Evolutionary conservation across 2,797 vertebrate genomes (phyloP).

Genomic region (Gadopsis bispinosus): DNA sequence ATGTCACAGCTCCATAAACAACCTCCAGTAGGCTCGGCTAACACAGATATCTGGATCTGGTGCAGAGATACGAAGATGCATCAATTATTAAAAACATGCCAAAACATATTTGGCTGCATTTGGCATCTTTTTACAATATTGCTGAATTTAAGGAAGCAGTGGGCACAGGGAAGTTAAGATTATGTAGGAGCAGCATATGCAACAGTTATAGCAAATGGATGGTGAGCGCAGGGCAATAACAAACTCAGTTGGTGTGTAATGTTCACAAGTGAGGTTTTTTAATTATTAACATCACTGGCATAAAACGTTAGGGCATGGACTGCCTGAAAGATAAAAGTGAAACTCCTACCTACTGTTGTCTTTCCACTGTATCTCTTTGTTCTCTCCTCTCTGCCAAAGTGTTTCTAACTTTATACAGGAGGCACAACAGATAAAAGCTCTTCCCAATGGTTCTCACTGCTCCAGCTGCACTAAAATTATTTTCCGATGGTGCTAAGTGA

Average conservation of each 20-base stretch:
- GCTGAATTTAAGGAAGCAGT: slow-evolving; percentile 4
- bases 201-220: slow-evolving; percentile 35
- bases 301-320: slow-evolving; percentile 24
- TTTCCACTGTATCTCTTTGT: slow-evolving; percentile 40
- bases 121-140: background rate
- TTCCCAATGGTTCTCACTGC: slow-evolving; percentile 6
- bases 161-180: slow-evolving; percentile 3
- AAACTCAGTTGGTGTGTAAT: slow-evolving; percentile 31
- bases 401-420: slow-evolving; percentile 34
- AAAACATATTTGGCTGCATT: slow-evolving; percentile 30
- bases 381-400: slow-evolving; percentile 34
- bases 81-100: slow-evolving; percentile 46
- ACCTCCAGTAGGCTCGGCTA: slow-evolving; percentile 13
- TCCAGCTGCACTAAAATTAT: slow-evolving; percentile 16
- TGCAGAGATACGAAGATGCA: slow-evolving; percentile 12
- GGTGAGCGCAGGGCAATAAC: slow-evolving; percentile 4
- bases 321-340: slow-evolving; percentile 34
- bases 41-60: slow-evolving; percentile 3
- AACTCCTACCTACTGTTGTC: slow-evolving; percentile 29
- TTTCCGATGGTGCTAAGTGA: background rate
- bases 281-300: slow-evolving; percentile 43
- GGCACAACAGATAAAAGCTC: slow-evolving; percentile 16
- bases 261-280: slow-evolving; percentile 41
- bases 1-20: slow-evolving; percentile 6
- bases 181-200: slow-evolving; percentile 1